phyloP scores from a whole-genome alignment of 2,797 vertebrate species.

The Urosaurus nigricauda region DNA sequence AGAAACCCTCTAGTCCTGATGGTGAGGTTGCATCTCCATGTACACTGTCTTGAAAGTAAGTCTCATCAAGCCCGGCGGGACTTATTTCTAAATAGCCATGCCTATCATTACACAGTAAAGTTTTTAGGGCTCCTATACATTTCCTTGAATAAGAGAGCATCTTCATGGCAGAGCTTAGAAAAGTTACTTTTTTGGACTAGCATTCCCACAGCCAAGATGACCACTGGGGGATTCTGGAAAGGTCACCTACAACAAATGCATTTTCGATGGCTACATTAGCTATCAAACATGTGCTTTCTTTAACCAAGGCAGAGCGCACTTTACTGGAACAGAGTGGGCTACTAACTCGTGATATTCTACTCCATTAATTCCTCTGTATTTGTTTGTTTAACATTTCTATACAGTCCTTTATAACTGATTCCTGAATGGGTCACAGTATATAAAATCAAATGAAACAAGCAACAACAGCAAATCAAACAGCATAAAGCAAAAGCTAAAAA shows the following conservation, averaged over 20 bases:
- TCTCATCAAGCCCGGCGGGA: not conserved
- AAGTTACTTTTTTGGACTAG: too few species aligned
- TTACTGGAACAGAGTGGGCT: not conserved
- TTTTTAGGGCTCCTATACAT: too few species aligned
- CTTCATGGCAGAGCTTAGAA: not conserved
- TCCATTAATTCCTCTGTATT: not conserved
- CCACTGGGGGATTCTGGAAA: too few species aligned
- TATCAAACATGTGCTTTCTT: not conserved
- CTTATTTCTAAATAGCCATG: not conserved
- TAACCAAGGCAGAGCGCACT: not conserved
- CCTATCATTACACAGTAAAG: not conserved
- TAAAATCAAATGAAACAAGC: not conserved
- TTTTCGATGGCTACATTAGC: not conserved
- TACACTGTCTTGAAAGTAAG: not conserved
- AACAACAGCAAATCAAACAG: not conserved
- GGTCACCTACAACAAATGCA: not conserved
- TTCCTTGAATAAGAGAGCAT: not conserved
- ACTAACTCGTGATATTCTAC: not conserved
- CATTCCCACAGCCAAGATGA: too few species aligned
- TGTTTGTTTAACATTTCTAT: not conserved
- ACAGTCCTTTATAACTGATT: not conserved
- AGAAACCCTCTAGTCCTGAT: not conserved
- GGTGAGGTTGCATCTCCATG: not conserved
- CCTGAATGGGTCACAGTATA: not conserved
- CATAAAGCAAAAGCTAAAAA: not conserved